Evolutionary conservation across 2,113 vertebrate genomes (phyloP), one percentile per base, ranked within the genome.

Genomic region (Lasiurus cinereus): DNA sequence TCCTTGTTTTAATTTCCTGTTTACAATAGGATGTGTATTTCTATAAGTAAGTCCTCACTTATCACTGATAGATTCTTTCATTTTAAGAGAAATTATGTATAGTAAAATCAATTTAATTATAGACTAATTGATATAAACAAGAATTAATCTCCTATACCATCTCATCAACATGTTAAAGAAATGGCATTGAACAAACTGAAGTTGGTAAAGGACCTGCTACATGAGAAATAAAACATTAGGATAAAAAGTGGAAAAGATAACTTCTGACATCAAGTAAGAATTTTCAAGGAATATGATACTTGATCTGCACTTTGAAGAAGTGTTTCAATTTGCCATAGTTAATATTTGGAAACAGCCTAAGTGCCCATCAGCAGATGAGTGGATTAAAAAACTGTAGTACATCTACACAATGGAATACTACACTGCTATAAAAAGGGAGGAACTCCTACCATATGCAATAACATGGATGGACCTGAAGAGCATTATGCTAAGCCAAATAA

Each of bases 181-280:
- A 50, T 11, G 8, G 18, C 46, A 50, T n/a, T 77, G 46, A 50
- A 77, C 74, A 77, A 77, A 77, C 50, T 77, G 9, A 50, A 77
- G 46, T 50, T 6, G 29, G 48, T 77, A 9, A 9, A 77, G 74
- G 8, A 77, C 29, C 46, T 19, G 46, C 46, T 77, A 2, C 46
- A 14, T 79, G 70, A 78, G 62, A 72, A 73, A 59, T 70, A 50
- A 50, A 48, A 77, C 31, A 70, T 14, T 36, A 62, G 9, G 15
- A 48, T 14, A 88, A 67, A 82, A 69, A 29, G 21, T 64, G 3
- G 50, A 73, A 84, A 69, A 62, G 19, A 92, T 85, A 24, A 78
- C 27, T 76, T 89, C 16, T 50, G 29, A 92, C 21, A 7, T 64
- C 56, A 69, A 64, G 79, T 50, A 92, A 86, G 16, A 90, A 90